These are phyloP conservation scores for Resseliella maxima DNA, from an alignment of 2,888 invertebrate genomes.

Conservation along the genomic window DNA sequence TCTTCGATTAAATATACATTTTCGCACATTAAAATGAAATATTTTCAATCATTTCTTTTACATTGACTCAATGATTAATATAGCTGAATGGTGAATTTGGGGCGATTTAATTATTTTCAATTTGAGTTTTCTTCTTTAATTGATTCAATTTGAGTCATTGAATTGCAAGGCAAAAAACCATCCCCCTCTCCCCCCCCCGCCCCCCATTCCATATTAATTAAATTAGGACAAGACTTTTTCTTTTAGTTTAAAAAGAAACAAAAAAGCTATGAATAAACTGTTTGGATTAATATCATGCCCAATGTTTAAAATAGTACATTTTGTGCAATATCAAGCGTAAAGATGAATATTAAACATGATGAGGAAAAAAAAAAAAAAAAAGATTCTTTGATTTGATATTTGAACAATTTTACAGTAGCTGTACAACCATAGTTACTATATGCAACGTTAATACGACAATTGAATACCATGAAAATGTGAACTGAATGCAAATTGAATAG, in stretches of 20 bases:
- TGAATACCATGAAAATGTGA: no score
- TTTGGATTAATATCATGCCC: neutral
- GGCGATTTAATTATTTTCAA: neutral
- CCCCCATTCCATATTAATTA: neutral
- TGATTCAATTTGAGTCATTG: neutral
- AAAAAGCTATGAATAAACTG: neutral
- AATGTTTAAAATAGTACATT: neutral
- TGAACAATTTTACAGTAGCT: no score
- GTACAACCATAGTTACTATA: no score
- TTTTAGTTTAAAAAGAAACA: no score
- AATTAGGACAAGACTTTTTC: neutral
- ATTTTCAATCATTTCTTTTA: neutral
- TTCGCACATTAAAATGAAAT: neutral
- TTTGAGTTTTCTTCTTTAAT: neutral
- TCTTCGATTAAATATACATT: neutral
- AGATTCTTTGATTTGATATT: no score
- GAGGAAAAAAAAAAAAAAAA: neutral
- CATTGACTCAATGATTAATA: neutral
- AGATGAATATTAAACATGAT: neutral
- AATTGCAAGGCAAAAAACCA: neutral
- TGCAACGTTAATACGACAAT: no score
- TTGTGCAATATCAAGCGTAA: neutral
- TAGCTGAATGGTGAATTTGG: neutral
- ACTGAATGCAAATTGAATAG: conserved; percentile 22
- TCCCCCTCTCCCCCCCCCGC: no score